phyloP scores from a whole-genome alignment of 2,888 invertebrate genomes.

The Galerucella pusilla region DNA sequence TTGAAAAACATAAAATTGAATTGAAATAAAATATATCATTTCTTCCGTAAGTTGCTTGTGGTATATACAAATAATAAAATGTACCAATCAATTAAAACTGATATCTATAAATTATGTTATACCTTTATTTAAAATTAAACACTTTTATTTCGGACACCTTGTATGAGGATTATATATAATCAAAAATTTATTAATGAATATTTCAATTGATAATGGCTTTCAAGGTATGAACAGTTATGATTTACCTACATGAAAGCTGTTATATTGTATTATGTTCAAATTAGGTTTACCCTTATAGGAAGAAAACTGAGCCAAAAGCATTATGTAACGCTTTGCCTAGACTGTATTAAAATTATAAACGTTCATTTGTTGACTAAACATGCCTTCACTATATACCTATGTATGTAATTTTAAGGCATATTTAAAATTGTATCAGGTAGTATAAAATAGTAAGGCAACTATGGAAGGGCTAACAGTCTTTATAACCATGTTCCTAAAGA shows the following conservation, averaged over 20 bases:
- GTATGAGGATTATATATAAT: neutral
- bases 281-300: too few species aligned
- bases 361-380: neutral
- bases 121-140: too few species aligned
- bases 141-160: too few species aligned
- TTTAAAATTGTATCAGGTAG: slow-evolving; percentile 1
- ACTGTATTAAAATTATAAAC: neutral
- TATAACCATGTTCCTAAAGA: slow-evolving; percentile 6
- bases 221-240: too few species aligned
- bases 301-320: neutral
- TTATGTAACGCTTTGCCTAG: neutral
- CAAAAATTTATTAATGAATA: neutral
- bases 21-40: too few species aligned
- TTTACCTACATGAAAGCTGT: too few species aligned
- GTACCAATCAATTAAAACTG: too few species aligned
- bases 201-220: neutral
- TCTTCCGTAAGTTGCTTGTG: too few species aligned
- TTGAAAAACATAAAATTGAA: too few species aligned
- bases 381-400: neutral
- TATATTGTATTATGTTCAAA: too few species aligned
- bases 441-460: slow-evolving; percentile 18
- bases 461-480: slow-evolving; percentile 6
- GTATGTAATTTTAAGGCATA: neutral
- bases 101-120: too few species aligned
- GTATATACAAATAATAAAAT: too few species aligned